Conservation (phyloP, 1,140 invertebrate species). For the Hormaphis cornu region DNA sequence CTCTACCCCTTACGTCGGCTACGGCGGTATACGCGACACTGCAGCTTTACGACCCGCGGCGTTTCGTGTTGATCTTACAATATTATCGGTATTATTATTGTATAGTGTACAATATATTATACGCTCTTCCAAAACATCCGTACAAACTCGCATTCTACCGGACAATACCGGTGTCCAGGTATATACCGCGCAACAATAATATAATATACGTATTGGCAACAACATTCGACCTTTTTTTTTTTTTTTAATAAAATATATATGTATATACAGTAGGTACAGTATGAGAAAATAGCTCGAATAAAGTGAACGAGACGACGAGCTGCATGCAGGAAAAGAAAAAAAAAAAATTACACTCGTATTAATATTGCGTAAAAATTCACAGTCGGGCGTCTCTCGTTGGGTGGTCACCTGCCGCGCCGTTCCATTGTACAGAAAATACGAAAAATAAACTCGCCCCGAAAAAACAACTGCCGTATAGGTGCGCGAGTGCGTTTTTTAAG, state of each 20-base stretch:
- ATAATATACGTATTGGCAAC: neutral
- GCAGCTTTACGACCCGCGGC: no score
- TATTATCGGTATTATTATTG: no score
- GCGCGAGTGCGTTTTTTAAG: neutral
- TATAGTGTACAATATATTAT: no score
- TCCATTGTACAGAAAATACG: neutral
- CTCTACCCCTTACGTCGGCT: no score
- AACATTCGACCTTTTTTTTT: neutral
- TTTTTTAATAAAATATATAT: no score
- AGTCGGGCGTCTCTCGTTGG: slow-evolving; percentile 13
- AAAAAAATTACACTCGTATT: slow-evolving; percentile 2
- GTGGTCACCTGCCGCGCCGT: slow-evolving; percentile 4
- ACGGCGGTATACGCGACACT: no score
- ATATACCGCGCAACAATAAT: neutral
- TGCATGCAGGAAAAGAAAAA: neutral
- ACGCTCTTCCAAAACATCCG: no score
- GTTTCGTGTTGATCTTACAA: no score
- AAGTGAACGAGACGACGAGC: no score
- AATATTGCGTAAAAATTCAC: slow-evolving; percentile 19
- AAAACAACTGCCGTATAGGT: neutral
- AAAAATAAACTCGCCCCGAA: neutral
- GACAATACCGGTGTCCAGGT: neutral
- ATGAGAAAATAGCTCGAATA: no score
- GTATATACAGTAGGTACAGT: no score
- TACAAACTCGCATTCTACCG: no score